Base-by-base conservation (phyloP, 1,140 invertebrate genomes). In the Drosophila tsacasi region DNA sequence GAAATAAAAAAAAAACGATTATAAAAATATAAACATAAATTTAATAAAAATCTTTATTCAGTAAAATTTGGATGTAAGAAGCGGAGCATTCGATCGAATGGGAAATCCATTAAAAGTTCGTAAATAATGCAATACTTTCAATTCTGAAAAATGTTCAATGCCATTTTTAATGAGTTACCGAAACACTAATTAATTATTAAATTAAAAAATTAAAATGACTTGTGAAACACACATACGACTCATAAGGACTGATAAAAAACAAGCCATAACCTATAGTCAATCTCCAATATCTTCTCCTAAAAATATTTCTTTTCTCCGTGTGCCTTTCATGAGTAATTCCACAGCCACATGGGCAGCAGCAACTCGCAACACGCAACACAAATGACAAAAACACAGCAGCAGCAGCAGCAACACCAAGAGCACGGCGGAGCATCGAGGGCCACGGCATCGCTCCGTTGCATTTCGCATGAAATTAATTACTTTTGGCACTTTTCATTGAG, bases 401-500 rank as follows among this genome's bases (percentile, higher is more conserved):
- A 55, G 23, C 37, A 35, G 12, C 52, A 55, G 30, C 52, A 55
- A 23, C 32, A 37, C 15, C 52, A 52, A 19, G 5, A 52, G 52
- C 32, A 55, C 32, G 8, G 21, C 3, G 52, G 47, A 67, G 54
- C 62, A 62, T 40, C 62, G 62, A 60, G 35, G 62, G 52, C 40
- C 47, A 47, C 44, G 66, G 81, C 68, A 86, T 42, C 81, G 84
- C 84, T 75, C 78, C 82, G 85, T 76, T 91, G 85, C 86, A 91
- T 91, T 87, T 85, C 85, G 72, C 82, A 90, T 90, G 86, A 90
- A 85, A 90, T 90, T 90, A 90, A 90, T 90, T 90, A 90, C 85
- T 90, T 90, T 91, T 90, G 85, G 85, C 85, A 90, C 86, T 90
- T 90, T 90, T 90, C 85, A 90, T 90, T 90, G 85, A 90, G 86